These are phyloP conservation scores for Saturnia pavonia DNA, from an alignment of 2,888 invertebrate species.

Conservation along the genomic window DNA sequence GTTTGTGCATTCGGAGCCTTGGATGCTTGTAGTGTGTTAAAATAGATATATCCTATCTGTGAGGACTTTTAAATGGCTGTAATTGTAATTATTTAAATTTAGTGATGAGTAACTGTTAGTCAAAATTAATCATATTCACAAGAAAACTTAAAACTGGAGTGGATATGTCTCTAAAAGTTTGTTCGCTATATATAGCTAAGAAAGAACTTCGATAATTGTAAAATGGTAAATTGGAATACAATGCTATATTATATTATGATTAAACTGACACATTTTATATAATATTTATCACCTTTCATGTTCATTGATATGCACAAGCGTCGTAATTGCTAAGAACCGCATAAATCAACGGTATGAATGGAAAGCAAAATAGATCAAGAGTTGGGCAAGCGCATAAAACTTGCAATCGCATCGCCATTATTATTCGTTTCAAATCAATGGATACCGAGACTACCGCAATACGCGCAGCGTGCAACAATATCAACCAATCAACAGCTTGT, in stretches of 20 bases:
- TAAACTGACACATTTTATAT: not conserved
- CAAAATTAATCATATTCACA: too few relatives aligned
- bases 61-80: too few relatives aligned
- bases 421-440: conserved; percentile 42
- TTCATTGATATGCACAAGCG: conserved; percentile 49
- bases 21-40: too few relatives aligned
- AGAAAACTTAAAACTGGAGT: too few relatives aligned
- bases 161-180: too few relatives aligned
- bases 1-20: too few relatives aligned
- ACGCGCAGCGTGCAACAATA: conserved; percentile 54
- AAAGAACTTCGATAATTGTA: not conserved
- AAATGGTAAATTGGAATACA: not conserved
- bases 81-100: too few relatives aligned
- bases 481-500: conserved; percentile 51
- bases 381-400: conserved; percentile 38
- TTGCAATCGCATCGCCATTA: conserved; percentile 46
- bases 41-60: too few relatives aligned
- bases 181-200: too few relatives aligned
- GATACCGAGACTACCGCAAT: conserved; percentile 49
- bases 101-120: too few relatives aligned
- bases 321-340: conserved; percentile 60
- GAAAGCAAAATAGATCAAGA: conserved; percentile 53
- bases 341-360: conserved; percentile 67
- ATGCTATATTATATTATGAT: not conserved
- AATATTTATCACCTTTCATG: conserved; percentile 2